phyloP scores from a whole-genome alignment of 2,888 invertebrate genomes.

The Melanophora roralis region DNA sequence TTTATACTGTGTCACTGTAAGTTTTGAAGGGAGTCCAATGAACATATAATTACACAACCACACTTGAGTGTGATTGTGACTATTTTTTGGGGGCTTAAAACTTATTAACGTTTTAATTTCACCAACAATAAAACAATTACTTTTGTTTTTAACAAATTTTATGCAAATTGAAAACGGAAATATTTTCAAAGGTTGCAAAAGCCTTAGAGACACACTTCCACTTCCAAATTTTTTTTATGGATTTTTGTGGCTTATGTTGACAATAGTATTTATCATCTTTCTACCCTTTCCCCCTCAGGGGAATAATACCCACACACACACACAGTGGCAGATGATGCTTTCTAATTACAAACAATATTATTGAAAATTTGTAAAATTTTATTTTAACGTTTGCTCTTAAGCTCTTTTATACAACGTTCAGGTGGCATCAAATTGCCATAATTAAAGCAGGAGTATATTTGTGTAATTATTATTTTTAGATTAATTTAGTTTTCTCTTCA shows the following conservation, averaged over 20 bases:
- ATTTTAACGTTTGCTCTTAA: constrained; percentile 29
- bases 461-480: constrained; percentile 70
- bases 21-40: neutral
- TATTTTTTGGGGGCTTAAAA: constrained; percentile 36
- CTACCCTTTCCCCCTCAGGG: constrained; percentile 48
- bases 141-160: constrained; percentile 70
- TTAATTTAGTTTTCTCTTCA: constrained; percentile 75
- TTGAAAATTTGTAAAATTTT: constrained; percentile 33
- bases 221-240: constrained; percentile 48
- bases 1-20: neutral
- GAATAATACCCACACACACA: constrained; percentile 45
- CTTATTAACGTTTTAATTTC: constrained; percentile 70
- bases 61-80: neutral
- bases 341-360: constrained; percentile 57
- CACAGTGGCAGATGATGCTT: constrained; percentile 45
- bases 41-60: too few species aligned
- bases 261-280: constrained; percentile 20
- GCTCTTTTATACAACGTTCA: constrained; percentile 26
- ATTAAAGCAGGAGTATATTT: constrained; percentile 65
- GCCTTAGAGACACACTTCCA: constrained; percentile 57
- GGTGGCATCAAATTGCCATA: constrained; percentile 44
- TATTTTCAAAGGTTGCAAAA: constrained; percentile 68
- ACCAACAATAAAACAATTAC: constrained; percentile 63
- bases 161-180: constrained; percentile 77
- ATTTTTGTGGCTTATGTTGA: constrained; percentile 9